A percentile compares a stretch with the other conserved stretches of the same genome.
phyloP scores from a whole-genome alignment of 1,140 invertebrate genomes.

The Fopius arisanus region DNA sequence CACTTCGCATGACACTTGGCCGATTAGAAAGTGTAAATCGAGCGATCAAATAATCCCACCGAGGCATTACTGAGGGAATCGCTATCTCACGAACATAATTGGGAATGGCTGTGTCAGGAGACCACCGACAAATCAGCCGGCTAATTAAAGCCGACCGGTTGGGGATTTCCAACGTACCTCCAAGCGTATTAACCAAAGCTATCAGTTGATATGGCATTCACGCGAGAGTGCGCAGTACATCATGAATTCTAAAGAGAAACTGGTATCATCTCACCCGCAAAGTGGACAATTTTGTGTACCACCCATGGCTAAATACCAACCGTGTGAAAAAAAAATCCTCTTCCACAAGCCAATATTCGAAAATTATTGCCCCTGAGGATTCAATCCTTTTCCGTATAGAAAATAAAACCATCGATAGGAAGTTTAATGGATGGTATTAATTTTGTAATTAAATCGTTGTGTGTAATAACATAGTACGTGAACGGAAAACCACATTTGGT shows the following conservation, averaged over 20 bases:
- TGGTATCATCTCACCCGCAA: not conserved
- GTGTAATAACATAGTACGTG: slow-evolving; percentile 57
- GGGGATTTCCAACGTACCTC: slow-evolving; percentile 24
- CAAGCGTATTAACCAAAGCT: slow-evolving; percentile 15
- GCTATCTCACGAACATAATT: slow-evolving; percentile 1
- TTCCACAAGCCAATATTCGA: slow-evolving; percentile 1
- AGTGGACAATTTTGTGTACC: not conserved
- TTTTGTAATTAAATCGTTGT: slow-evolving; percentile 63
- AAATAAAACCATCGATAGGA: not conserved
- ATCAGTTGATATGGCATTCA: not conserved
- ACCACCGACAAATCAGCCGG: slow-evolving; percentile 39
- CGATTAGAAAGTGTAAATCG: slow-evolving; percentile 7
- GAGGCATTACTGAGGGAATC: not conserved
- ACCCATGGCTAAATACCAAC: not conserved
- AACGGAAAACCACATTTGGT: slow-evolving; percentile 38
- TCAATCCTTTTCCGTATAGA: not conserved
- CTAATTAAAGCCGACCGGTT: slow-evolving; percentile 40
- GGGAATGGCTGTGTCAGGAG: not conserved
- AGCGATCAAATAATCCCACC: not conserved
- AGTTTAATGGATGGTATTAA: slow-evolving; percentile 56
- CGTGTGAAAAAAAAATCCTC: not conserved
- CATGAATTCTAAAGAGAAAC: slow-evolving; percentile 21
- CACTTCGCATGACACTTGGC: not conserved
- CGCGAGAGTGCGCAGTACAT: not conserved
- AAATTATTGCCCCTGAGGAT: slow-evolving; percentile 4